Evolutionary conservation across 2,888 invertebrate species (phyloP).

Genomic region (Resseliella maxima): DNA sequence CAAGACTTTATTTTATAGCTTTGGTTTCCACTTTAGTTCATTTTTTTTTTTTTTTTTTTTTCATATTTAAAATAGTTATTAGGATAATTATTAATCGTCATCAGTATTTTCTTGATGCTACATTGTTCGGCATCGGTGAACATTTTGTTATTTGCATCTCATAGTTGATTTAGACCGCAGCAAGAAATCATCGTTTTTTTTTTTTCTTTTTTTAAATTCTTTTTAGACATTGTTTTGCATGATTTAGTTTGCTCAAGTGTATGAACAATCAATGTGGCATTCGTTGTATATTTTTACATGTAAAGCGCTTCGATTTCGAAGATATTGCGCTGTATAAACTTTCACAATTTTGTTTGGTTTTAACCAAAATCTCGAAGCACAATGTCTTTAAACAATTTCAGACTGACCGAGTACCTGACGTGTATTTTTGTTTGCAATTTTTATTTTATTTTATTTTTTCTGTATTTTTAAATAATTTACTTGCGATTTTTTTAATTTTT

Average conservation of each 20-base stretch:
- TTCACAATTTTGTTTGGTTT: too few relatives aligned
- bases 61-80: too few relatives aligned
- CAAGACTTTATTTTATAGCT: not conserved
- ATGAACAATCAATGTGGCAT: not conserved
- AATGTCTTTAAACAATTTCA: slow-evolving; percentile 5
- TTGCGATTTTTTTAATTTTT: not conserved
- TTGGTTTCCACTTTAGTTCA: slow-evolving; percentile 28
- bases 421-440: not conserved
- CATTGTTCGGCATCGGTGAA: not conserved
- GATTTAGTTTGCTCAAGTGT: not conserved
- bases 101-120: not conserved
- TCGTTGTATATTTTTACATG: too few relatives aligned
- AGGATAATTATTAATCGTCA: too few relatives aligned
- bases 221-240: too few relatives aligned
- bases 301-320: not conserved
- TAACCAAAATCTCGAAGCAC: slow-evolving; percentile 20
- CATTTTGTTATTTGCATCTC: not conserved
- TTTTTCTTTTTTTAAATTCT: too few relatives aligned
- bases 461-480: not conserved
- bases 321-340: too few relatives aligned
- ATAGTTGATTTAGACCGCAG: not conserved
- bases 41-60: too few relatives aligned
- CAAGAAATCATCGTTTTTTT: not conserved
- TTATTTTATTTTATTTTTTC: not conserved
- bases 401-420: slow-evolving; percentile 41